Percentiles rank a stretch among this genome's conserved stretches.
Evolutionary conservation across 2,113 vertebrate genomes (phyloP).

Genomic region (Thunnus thynnus): DNA sequence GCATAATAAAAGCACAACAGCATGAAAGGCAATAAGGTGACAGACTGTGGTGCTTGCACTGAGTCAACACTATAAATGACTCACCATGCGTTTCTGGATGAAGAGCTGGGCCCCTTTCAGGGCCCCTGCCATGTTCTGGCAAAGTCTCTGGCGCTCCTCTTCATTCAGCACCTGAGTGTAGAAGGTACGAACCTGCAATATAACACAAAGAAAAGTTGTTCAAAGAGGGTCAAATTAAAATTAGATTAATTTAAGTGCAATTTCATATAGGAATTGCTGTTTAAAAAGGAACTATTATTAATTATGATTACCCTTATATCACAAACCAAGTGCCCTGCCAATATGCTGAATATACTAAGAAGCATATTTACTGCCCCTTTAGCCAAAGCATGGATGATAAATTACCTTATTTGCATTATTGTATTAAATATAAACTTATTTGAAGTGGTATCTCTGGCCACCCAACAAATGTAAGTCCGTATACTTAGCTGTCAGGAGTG

Average conservation of each 20-base stretch:
- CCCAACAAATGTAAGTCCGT: no score
- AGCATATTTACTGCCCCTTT: no score
- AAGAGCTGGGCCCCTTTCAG: conserved; percentile 92
- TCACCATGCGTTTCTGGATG: conserved; percentile 94
- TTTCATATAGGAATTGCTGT: neutral
- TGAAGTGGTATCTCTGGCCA: no score
- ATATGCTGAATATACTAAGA: neutral
- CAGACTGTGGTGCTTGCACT: neutral
- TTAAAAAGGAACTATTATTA: neutral
- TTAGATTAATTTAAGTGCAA: neutral
- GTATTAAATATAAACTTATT: no score
- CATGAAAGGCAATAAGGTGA: neutral
- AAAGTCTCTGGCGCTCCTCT: conserved; percentile 89
- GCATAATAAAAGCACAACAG: neutral
- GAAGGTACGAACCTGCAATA: conserved; percentile 89
- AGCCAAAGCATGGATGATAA: no score
- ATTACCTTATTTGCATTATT: no score
- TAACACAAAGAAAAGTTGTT: neutral
- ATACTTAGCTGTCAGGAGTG: no score
- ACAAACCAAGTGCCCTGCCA: no score
- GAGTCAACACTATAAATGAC: conserved; percentile 35
- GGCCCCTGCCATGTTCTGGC: conserved; percentile 90
- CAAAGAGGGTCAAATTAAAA: neutral
- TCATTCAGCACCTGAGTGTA: conserved; percentile 90
- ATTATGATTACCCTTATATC: no score